phyloP scores from a whole-genome alignment of 2,888 invertebrate genomes.

The Caenorhabditis doughertyi region DNA sequence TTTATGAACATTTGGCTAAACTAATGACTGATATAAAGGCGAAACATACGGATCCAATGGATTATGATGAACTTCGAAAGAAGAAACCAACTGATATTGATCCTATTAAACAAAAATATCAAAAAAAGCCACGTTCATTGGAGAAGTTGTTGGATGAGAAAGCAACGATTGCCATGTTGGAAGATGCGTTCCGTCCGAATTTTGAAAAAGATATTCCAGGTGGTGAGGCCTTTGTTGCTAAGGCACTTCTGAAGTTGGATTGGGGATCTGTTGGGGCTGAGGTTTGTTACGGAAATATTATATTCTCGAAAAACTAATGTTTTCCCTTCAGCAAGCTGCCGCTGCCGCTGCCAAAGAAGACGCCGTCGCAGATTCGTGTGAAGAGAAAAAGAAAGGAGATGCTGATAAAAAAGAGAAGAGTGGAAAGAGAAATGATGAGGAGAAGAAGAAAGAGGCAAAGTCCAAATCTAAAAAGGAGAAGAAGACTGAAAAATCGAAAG shows the following conservation, averaged over 20 bases:
- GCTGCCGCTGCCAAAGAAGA: no score
- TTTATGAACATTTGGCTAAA: constrained; percentile 30
- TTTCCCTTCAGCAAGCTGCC: no score
- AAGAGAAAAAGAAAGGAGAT: constrained; percentile 20
- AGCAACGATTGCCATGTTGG: constrained; percentile 23
- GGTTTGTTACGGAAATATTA: neutral
- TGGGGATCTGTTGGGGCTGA: constrained; percentile 38
- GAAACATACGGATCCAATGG: constrained; percentile 63
- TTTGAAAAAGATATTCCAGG: constrained; percentile 50
- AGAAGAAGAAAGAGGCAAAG: constrained; percentile 1
- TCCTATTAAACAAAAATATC: constrained; percentile 42
- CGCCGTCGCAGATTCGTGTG: no score
- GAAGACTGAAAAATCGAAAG: constrained; percentile 11
- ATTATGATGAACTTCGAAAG: constrained; percentile 46
- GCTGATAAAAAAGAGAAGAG: constrained; percentile 22
- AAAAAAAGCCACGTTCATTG: neutral
- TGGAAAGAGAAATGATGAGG: constrained; percentile 15
- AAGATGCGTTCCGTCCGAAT: constrained; percentile 40
- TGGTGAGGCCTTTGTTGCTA: constrained; percentile 25
- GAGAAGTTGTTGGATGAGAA: constrained; percentile 44
- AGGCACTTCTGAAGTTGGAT: constrained; percentile 12
- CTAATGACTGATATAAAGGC: constrained; percentile 29
- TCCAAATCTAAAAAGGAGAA: constrained; percentile 32
- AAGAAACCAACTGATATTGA: constrained; percentile 34
- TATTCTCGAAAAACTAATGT: neutral